These are phyloP conservation scores for Spongilla lacustris DNA, from an alignment of 37 sponge, comb jelly and placozoan species.

Conservation along the genomic window DNA sequence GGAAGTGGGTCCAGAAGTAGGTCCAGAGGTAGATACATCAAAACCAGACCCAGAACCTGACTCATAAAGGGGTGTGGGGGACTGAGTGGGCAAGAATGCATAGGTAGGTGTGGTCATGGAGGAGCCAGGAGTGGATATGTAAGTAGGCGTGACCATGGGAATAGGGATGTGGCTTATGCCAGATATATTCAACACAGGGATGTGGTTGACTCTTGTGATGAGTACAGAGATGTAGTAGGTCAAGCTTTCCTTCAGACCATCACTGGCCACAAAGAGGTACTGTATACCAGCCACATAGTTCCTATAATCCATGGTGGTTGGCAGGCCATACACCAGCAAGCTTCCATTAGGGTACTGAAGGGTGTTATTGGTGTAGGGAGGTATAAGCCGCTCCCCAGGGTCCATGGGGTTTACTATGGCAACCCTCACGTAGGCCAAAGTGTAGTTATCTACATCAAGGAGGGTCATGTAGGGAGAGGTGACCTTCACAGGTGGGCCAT, in stretches of 20 bases:
- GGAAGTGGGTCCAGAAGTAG: background rate
- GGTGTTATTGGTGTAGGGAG: background rate
- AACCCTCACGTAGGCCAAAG: conserved; percentile 50
- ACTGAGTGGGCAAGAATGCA: background rate
- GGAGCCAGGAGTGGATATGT: conserved; percentile 7
- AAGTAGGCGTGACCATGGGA: background rate
- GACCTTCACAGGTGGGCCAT: conserved; percentile 58
- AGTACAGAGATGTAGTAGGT: conserved; percentile 43
- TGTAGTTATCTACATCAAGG: conserved; percentile 77
- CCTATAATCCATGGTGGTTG: conserved; percentile 40
- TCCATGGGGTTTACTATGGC: conserved; percentile 66
- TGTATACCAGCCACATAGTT: too few species aligned
- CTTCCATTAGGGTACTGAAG: background rate
- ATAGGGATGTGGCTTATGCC: background rate
- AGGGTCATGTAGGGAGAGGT: conserved; percentile 46
- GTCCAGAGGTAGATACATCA: background rate
- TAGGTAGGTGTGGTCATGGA: background rate
- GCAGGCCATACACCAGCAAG: conserved; percentile 48
- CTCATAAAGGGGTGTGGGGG: background rate
- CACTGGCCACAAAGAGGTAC: conserved; percentile 75
- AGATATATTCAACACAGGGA: conserved; percentile 60
- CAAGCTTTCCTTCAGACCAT: conserved; percentile 65
- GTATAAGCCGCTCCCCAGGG: conserved; percentile 23
- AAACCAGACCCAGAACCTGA: conserved; percentile 5
- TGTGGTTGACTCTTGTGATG: conserved; percentile 78